phyloP scores from a whole-genome alignment of 64 coral and sea anemone species.

The Montipora sp. region DNA sequence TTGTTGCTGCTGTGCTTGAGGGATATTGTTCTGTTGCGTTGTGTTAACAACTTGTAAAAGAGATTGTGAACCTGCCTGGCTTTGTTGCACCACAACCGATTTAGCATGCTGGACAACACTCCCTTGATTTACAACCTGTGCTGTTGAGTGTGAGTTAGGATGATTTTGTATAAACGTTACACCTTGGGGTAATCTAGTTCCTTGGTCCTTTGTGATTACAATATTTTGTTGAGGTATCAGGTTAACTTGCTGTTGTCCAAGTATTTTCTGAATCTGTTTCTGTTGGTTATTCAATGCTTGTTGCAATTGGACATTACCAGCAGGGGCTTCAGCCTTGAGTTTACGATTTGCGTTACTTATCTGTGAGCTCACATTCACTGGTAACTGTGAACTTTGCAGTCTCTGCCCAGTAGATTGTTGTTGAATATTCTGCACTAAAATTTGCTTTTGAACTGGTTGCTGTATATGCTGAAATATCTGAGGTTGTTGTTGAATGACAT shows the following conservation, averaged over 20 bases:
- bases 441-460: slow-evolving; percentile 54
- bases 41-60: slow-evolving; percentile 22
- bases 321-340: slow-evolving; percentile 1
- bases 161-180: slow-evolving; percentile 40
- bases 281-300: slow-evolving; percentile 69
- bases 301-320: slow-evolving; percentile 24
- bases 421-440: slow-evolving; percentile 45
- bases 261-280: slow-evolving; percentile 56
- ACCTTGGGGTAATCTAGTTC: slow-evolving; percentile 3
- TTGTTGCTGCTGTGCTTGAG: slow-evolving; percentile 70
- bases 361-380: slow-evolving; percentile 22
- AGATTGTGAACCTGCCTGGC: not conserved
- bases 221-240: not conserved
- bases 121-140: slow-evolving; percentile 23
- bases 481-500: slow-evolving; percentile 70
- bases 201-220: slow-evolving; percentile 24
- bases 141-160: not conserved
- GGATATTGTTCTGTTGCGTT: slow-evolving; percentile 28
- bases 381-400: slow-evolving; percentile 10
- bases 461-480: slow-evolving; percentile 74
- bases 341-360: not conserved
- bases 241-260: slow-evolving; percentile 60
- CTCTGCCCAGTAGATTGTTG: slow-evolving; percentile 17
- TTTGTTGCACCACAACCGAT: not conserved
- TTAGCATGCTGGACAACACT: slow-evolving; percentile 20